Base-by-base conservation (phyloP, 2,113 vertebrate genomes). In the Pangasianodon hypophthalmus region DNA sequence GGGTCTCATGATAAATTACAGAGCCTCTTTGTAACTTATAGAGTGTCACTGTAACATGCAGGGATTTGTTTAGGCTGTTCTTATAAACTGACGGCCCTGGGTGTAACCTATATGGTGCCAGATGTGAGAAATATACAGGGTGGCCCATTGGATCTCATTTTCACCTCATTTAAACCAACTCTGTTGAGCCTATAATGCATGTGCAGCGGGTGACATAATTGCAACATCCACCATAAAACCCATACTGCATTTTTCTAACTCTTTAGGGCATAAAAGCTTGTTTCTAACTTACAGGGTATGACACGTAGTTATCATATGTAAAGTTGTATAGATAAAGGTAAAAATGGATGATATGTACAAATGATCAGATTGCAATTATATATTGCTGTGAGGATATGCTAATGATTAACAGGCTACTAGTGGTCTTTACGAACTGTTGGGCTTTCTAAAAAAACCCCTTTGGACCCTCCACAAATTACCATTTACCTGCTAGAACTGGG, bases 151-250 rank as follows among this genome's bases (percentile, higher is more conserved):
- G n/a, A 4, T 58, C 19, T 84, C 37, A 44, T 84, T 60, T 60
- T 41, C 32, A 84, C 56, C 56, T 44, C 56, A 60, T 62, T 62
- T 44, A 62, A 58, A 44, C 37, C 37, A 60, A 60, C 82, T 26
- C 82, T 44, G 54, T 9, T 84, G 37, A 60, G 56, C 21, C 19
- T 10, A 26, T 60, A 84, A 84, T 84, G 32, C n/a, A 60, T 44
- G 82, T 62, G 82, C 82, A 14, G 54, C 44, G 54, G 82, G 37
- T 41, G 56, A 60, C 21, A 84, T 84, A 58, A 83, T 83, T 83
- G 32, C 81, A 83, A 24, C 52, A 83, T 32, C 11, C 48, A 48
- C 77, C 80, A 82, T 58, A 58, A 83, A 83, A 81, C 26, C 48
- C 6, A 4, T 81, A 54, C 2, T 54, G 79, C 79, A 6, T 56